Conservation (phyloP, 2,113 vertebrate genomes). For the Pitta sordida region DNA sequence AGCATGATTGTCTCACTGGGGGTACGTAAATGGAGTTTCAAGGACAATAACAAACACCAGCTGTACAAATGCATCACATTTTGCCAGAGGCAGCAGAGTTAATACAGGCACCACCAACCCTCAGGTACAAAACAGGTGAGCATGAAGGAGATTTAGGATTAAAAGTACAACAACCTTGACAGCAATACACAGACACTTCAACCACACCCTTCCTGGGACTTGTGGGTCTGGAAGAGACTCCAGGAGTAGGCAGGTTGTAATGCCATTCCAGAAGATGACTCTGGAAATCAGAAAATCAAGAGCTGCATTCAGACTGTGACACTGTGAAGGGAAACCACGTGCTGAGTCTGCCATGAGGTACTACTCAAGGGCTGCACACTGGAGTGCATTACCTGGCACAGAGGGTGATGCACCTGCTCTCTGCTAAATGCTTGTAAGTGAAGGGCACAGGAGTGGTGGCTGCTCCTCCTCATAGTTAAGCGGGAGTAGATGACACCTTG, state of each 20-base stretch:
- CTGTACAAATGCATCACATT: background rate
- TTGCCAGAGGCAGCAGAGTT: background rate
- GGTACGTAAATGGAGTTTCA: background rate
- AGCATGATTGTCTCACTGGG: background rate
- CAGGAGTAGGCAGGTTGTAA: background rate
- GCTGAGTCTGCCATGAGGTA: background rate
- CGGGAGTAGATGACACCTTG: background rate
- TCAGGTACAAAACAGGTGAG: background rate
- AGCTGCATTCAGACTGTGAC: background rate
- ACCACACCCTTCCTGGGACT: rapidly evolving
- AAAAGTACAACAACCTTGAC: background rate
- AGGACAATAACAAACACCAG: background rate
- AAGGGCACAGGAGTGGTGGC: background rate
- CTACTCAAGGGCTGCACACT: background rate
- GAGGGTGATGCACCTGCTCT: background rate
- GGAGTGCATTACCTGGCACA: background rate
- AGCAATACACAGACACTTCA: background rate
- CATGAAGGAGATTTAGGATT: background rate
- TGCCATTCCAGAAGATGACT: background rate
- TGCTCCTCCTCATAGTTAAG: background rate
- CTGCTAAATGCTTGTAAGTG: background rate
- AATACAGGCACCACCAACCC: background rate
- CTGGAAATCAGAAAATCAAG: background rate
- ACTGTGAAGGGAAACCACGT: background rate
- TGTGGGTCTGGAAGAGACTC: background rate